Conservation (phyloP, 2,888 invertebrate species). For the Eretmocerus hayati region DNA sequence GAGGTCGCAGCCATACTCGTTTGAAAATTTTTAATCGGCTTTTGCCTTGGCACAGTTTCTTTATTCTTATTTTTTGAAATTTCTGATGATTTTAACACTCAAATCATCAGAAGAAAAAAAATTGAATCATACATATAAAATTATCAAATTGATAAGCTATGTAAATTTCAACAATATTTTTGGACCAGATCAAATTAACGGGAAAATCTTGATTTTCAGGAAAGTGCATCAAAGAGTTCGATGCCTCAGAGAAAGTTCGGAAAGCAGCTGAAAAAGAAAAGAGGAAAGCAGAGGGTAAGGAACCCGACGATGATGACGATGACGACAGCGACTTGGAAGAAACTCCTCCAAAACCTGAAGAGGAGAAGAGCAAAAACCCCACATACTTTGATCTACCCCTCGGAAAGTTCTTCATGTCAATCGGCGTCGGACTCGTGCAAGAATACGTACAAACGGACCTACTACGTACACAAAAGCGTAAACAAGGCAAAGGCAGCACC, state of each 20-base stretch:
- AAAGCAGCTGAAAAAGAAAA: slow-evolving; percentile 38
- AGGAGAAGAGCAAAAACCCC: slow-evolving; percentile 49
- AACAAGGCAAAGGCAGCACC: slow-evolving; percentile 64
- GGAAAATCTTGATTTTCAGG: no score
- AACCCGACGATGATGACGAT: slow-evolving; percentile 39
- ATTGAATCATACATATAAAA: background rate
- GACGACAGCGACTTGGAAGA: slow-evolving; percentile 33
- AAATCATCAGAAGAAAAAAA: no score
- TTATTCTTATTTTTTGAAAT: background rate
- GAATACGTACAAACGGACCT: slow-evolving; percentile 92
- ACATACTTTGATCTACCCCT: slow-evolving; percentile 81
- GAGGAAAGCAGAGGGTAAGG: slow-evolving; percentile 44
- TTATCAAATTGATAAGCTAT: background rate
- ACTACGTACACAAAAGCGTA: slow-evolving; percentile 77
- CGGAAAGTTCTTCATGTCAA: slow-evolving; percentile 85
- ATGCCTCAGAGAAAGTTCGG: slow-evolving; percentile 50
- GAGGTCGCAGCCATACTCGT: no score
- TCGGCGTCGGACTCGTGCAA: slow-evolving; percentile 84
- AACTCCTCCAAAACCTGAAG: slow-evolving; percentile 25
- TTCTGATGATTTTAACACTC: no score
- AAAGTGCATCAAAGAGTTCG: slow-evolving; percentile 57
- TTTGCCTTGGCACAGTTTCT: no score
- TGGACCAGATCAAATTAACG: no score
- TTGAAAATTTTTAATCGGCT: no score
- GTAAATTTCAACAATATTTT: background rate